These are phyloP conservation scores for Dinocampus coccinellae DNA, from an alignment of 2,888 invertebrate species.

Conservation along the genomic window DNA sequence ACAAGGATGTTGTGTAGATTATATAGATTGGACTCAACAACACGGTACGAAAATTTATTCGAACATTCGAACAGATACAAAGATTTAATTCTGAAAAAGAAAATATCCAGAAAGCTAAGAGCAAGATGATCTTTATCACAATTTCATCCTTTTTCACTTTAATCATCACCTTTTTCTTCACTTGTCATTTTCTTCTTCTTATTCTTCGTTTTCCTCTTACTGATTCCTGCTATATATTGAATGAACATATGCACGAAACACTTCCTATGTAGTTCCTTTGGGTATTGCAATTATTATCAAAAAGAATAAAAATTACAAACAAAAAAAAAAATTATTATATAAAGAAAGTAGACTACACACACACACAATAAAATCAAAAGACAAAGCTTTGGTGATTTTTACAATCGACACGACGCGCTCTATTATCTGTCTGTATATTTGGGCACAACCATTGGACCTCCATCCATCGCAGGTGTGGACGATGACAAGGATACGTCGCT, in stretches of 20 bases:
- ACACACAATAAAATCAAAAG: not conserved
- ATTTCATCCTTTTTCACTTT: not conserved
- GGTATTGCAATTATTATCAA: not conserved
- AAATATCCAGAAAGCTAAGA: constrained; percentile 3
- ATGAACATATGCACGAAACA: not conserved
- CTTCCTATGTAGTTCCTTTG: not conserved
- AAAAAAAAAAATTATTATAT: not conserved
- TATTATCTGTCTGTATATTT: constrained; percentile 4
- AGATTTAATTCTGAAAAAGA: not conserved
- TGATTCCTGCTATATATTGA: not conserved
- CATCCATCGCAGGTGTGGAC: constrained; percentile 33
- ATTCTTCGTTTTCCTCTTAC: not conserved
- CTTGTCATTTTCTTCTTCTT: not conserved
- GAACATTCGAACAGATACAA: constrained; percentile 7
- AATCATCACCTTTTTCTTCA: not conserved
- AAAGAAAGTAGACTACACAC: not conserved
- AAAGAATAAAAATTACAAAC: not conserved
- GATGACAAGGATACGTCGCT: constrained; percentile 58
- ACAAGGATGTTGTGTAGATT: constrained; percentile 66
- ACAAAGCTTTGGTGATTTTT: constrained; percentile 1
- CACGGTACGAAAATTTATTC: constrained; percentile 59
- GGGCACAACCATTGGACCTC: not conserved
- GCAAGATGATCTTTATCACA: not conserved
- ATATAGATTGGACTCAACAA: constrained; percentile 66
- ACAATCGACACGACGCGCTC: not conserved